Percentiles rank a stretch among this genome's conserved stretches.
phyloP scores from a whole-genome alignment of 1,140 invertebrate species.

The Drosophila burlai region DNA sequence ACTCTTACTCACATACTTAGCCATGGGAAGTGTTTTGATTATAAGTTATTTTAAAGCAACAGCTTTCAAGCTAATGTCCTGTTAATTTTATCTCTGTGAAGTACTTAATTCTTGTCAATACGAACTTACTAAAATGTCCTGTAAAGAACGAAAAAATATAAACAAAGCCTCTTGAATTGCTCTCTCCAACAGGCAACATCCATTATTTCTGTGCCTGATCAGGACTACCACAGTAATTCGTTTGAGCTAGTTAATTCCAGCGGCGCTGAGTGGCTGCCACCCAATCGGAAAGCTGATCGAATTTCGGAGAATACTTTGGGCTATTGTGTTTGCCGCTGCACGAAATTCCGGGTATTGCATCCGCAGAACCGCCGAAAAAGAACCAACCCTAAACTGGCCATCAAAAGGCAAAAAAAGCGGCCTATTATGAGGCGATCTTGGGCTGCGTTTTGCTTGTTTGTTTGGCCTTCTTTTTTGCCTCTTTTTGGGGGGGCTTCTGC shows the following conservation, averaged over 20 bases:
- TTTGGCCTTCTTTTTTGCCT: conserved; percentile 17
- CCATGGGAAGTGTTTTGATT: not conserved
- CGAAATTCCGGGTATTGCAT: conserved; percentile 77
- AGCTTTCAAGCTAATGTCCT: not conserved
- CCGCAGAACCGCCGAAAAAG: conserved; percentile 40
- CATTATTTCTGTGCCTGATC: conserved; percentile 3
- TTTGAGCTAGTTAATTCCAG: conserved; percentile 42
- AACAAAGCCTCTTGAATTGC: not conserved
- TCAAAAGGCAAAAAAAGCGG: conserved; percentile 35
- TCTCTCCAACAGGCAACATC: not conserved
- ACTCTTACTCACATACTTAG: not conserved
- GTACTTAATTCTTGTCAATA: no score
- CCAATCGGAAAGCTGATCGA: conserved; percentile 67
- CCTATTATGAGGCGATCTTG: conserved; percentile 71
- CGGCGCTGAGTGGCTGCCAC: conserved; percentile 31
- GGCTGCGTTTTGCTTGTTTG: conserved; percentile 38
- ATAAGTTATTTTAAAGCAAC: not conserved
- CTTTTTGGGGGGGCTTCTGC: conserved; percentile 41
- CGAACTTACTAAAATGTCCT: not conserved
- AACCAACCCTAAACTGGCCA: conserved; percentile 47
- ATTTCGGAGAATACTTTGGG: conserved; percentile 79
- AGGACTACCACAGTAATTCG: not conserved
- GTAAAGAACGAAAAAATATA: no score
- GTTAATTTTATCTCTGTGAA: not conserved
- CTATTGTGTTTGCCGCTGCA: conserved; percentile 74